A percentile compares a stretch with the other conserved stretches of the same genome.
Evolutionary conservation across 2,797 vertebrate genomes (phyloP).

Genomic region (Tenualosa ilisha): DNA sequence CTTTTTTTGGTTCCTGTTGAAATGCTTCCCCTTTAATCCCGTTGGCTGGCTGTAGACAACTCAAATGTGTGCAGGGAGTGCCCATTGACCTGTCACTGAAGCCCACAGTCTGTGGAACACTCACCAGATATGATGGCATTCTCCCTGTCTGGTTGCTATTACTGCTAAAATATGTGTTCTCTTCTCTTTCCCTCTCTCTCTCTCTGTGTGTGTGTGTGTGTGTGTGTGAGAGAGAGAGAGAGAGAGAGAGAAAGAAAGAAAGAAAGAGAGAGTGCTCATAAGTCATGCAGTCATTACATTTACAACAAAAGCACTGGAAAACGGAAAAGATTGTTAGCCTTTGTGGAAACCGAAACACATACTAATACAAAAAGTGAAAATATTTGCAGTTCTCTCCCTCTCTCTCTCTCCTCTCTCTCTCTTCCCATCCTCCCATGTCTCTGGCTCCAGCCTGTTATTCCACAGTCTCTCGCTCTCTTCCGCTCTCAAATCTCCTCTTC

Average conservation of each 20-base stretch:
- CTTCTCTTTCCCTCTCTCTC: not conserved
- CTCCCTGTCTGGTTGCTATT: slow-evolving; percentile 35
- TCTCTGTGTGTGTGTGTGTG: slow-evolving; percentile 9
- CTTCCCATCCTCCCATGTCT: slow-evolving; percentile 12
- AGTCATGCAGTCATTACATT: not conserved
- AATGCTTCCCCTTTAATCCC: not conserved
- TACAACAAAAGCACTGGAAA: not conserved
- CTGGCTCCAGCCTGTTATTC: slow-evolving; percentile 32
- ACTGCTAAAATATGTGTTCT: slow-evolving; percentile 16
- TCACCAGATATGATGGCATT: slow-evolving; percentile 47
- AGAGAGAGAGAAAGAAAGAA: not conserved
- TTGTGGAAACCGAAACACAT: not conserved
- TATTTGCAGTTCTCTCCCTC: not conserved
- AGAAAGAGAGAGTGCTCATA: not conserved
- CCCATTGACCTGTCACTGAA: not conserved
- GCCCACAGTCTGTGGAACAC: slow-evolving; percentile 30
- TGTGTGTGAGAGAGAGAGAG: not conserved
- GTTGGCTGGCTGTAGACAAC: not conserved
- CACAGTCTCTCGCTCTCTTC: slow-evolving; percentile 23
- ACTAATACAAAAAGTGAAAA: not conserved
- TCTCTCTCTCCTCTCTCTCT: slow-evolving; percentile 20
- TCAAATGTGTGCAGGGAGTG: not conserved
- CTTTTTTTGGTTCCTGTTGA: slow-evolving; percentile 35
- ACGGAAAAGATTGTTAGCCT: not conserved
- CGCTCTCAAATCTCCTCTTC: slow-evolving; percentile 42